Conservation (phyloP, 2,888 invertebrate genomes). For the Junonia oenone region DNA sequence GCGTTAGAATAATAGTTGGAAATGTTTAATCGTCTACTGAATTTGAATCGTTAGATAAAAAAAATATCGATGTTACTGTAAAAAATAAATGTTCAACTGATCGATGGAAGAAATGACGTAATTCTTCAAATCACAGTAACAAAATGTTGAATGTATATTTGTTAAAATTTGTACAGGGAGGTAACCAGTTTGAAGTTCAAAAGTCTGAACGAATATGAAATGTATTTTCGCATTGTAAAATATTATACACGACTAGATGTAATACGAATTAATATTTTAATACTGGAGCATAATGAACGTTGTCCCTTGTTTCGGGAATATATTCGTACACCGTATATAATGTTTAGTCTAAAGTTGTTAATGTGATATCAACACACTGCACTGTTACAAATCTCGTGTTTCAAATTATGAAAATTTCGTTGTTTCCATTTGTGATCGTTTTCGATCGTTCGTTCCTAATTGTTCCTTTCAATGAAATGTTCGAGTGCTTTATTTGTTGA, state of each 20-base stretch:
- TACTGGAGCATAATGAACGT: slow-evolving; percentile 52
- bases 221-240: slow-evolving; percentile 78
- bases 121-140: slow-evolving; percentile 76
- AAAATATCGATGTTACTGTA: slow-evolving; percentile 36
- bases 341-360: slow-evolving; percentile 54
- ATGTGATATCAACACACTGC: slow-evolving; percentile 51
- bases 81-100: slow-evolving; percentile 23
- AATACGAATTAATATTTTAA: slow-evolving; percentile 74
- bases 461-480: slow-evolving; percentile 52
- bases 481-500: slow-evolving; percentile 61
- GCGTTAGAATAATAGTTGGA: slow-evolving; percentile 11
- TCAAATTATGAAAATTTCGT: slow-evolving; percentile 61
- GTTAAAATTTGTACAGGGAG: slow-evolving; percentile 76
- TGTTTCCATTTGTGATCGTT: slow-evolving; percentile 42
- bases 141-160: slow-evolving; percentile 67
- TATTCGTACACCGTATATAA: slow-evolving; percentile 55
- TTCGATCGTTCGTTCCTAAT: slow-evolving; percentile 70
- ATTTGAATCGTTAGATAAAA: slow-evolving; percentile 5
- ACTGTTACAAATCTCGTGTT: slow-evolving; percentile 57
- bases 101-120: slow-evolving; percentile 11
- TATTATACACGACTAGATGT: slow-evolving; percentile 71
- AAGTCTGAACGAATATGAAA: slow-evolving; percentile 73
- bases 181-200: slow-evolving; percentile 69
- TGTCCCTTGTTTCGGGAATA: slow-evolving; percentile 60
- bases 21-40: slow-evolving; percentile 5